A percentile compares a stretch with the other conserved stretches of the same genome.
These are phyloP conservation scores for Ectobius pallidus DNA, from an alignment of 2,888 invertebrate species.

Conservation along the genomic window DNA sequence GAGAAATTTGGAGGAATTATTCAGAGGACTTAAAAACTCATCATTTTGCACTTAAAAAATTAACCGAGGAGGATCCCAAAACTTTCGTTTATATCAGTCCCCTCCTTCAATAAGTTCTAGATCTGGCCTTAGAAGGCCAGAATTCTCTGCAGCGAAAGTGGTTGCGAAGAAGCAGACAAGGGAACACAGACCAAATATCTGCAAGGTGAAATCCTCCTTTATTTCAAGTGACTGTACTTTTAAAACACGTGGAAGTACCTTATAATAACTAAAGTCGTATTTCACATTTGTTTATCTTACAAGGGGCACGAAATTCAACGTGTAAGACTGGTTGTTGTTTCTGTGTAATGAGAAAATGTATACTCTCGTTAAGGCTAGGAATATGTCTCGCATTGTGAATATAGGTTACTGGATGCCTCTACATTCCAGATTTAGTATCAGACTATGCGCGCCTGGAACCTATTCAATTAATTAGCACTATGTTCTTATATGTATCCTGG, in stretches of 20 bases:
- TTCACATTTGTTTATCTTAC: background rate
- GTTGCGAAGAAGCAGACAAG: too few species aligned
- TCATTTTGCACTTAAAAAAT: too few species aligned
- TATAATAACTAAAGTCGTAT: background rate
- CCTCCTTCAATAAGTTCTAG: too few species aligned
- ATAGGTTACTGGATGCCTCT: background rate
- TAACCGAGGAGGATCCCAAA: too few species aligned
- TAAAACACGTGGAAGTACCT: background rate
- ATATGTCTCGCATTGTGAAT: background rate
- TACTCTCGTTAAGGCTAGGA: too few species aligned
- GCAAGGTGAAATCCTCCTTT: too few species aligned
- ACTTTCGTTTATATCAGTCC: too few species aligned
- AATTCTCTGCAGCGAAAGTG: too few species aligned
- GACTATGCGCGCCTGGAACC: background rate
- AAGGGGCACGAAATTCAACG: background rate
- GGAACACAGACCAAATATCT: too few species aligned
- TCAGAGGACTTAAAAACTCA: too few species aligned
- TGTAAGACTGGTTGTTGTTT: background rate
- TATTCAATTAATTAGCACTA: constrained; percentile 4
- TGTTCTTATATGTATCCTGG: background rate
- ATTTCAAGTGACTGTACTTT: background rate
- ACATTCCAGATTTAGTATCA: constrained; percentile 7
- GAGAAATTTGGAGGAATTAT: too few species aligned
- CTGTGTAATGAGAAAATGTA: background rate
- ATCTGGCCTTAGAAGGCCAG: too few species aligned